Conservation (phyloP, 2,113 vertebrate genomes). For the Phasianus colchicus region DNA sequence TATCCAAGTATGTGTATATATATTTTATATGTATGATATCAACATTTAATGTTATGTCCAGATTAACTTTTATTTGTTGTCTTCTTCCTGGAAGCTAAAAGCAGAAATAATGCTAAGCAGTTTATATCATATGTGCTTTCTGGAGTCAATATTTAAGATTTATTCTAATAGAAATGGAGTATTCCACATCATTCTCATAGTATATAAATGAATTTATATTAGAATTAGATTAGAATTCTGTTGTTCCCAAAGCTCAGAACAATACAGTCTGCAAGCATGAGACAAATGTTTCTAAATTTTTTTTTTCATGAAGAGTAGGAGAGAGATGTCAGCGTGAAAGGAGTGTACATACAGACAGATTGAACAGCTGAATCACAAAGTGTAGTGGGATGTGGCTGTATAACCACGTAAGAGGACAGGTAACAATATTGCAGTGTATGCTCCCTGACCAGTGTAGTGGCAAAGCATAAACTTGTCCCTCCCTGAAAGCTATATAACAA, state of each 20-base stretch:
- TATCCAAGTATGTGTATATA: background rate
- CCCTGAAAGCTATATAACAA: background rate
- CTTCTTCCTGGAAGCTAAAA: background rate
- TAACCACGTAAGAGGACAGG: background rate
- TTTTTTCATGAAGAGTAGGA: background rate
- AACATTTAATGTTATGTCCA: background rate
- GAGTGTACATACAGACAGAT: background rate
- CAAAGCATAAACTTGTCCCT: background rate
- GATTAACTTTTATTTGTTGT: background rate
- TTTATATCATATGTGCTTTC: background rate
- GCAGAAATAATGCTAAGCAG: background rate
- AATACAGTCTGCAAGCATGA: background rate
- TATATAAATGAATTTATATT: background rate
- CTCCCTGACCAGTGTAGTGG: background rate
- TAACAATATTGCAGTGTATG: constrained; percentile 15
- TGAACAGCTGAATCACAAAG: background rate
- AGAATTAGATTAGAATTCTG: background rate
- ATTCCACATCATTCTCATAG: background rate
- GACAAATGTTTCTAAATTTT: background rate
- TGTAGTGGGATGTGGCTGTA: background rate
- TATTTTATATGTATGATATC: background rate
- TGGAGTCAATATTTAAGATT: background rate
- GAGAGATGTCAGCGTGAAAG: background rate
- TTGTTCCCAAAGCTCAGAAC: background rate
- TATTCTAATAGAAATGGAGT: background rate